These are phyloP conservation scores for Therioaphis trifolii DNA, from an alignment of 2,888 invertebrate genomes.

Conservation along the genomic window DNA sequence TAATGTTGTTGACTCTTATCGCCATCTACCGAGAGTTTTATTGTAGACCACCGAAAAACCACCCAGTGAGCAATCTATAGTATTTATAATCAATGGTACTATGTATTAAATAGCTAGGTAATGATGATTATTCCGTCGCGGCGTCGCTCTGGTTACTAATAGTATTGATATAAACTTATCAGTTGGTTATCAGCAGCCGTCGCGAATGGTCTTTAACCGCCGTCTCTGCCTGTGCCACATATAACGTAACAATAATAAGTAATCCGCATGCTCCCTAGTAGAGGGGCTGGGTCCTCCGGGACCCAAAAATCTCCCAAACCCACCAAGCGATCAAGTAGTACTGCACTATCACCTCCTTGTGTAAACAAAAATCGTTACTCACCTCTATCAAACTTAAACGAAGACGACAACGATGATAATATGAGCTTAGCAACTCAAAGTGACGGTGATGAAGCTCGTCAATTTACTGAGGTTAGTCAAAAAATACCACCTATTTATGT, in stretches of 20 bases:
- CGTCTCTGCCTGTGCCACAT: too few species aligned
- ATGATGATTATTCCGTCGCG: background rate
- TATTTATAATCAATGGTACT: too few species aligned
- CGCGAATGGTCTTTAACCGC: too few species aligned
- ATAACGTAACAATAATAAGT: too few species aligned
- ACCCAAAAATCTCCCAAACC: background rate
- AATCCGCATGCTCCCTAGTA: too few species aligned
- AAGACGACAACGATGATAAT: constrained; percentile 20
- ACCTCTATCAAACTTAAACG: constrained; percentile 20
- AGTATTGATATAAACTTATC: background rate
- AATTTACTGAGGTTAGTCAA: background rate
- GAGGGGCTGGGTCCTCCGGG: too few species aligned
- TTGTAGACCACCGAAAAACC: too few species aligned
- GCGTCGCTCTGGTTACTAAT: background rate
- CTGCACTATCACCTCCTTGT: background rate
- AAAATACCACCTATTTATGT: background rate
- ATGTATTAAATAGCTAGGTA: background rate
- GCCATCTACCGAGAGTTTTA: too few species aligned
- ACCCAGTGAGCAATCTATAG: too few species aligned
- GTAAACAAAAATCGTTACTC: constrained; percentile 1
- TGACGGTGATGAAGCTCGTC: background rate
- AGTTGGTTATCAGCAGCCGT: too few species aligned
- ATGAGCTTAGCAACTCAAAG: background rate
- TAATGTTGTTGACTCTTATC: too few species aligned
- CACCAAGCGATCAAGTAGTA: constrained; percentile 10